Evolutionary conservation across 2,113 vertebrate genomes (phyloP), one percentile per base, ranked within the genome.

Genomic region (Odocoileus virginianus): DNA sequence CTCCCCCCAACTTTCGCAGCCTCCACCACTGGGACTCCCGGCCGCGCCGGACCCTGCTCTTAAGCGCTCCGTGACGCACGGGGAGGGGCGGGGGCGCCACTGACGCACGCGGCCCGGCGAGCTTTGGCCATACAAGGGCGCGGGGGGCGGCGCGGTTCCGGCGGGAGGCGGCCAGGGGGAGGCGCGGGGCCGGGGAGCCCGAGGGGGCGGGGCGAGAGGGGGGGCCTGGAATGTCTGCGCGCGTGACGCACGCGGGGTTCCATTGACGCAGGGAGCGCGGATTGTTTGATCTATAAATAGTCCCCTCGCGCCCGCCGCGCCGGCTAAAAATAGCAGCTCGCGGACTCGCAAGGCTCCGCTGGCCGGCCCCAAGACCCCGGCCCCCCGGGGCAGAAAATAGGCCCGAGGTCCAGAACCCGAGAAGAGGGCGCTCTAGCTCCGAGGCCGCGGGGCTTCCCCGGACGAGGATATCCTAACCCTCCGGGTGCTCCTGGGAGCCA

Each of bases 201-300:
- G 98, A 98, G 98, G 93, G 55, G 97, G 95, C 99, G 99, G 99
- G 99, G 99, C 98, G 96, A 98, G 50, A 86, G 89, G 97, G 97
- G 97, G 98, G 98, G 97, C 97, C 94, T 97, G 98, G 99, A 98
- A 98, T 98, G 98, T 98, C 98, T 97, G 93, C 28, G 61, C 95
- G 98, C 98, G 99, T 99, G 99, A 99, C 99, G 99, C 99, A 99
- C 99, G 96, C 98, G 99, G 99, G 99, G 99, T 99, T 99, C 99
- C 99, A 99, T 99, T 99, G 99, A 99, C 99, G 99, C 99, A 99
- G 93, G 98, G 98, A 98, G 98, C 95, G 97, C 98, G 98, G 98
- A 98, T 97, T 95, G 98, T 99, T 98, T 99, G 98, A 98, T 99
- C 99, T 99, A 99, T 99, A 99, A 99, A 99, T 99, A 99, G 98